Conservation (phyloP, 2,888 invertebrate genomes). For the Cheilosia pagana region DNA sequence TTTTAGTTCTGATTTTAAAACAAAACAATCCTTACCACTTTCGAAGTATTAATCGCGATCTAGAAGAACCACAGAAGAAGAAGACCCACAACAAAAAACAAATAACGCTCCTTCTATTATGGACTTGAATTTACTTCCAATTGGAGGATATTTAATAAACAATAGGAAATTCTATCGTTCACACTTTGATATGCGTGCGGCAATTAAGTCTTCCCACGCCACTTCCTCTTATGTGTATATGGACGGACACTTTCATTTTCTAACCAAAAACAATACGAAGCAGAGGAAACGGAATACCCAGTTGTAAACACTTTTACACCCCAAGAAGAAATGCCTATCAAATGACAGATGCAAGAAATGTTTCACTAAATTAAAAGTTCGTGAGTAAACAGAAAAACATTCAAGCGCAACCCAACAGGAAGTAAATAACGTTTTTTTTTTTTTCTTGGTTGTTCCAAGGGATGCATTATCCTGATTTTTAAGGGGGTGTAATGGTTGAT, state of each 20-base stretch:
- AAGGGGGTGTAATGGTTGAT: conserved; percentile 42
- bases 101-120: not conserved
- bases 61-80: not conserved
- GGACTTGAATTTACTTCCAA: conserved; percentile 17
- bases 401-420: conserved; percentile 62
- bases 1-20: too few species aligned
- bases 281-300: conserved; percentile 50
- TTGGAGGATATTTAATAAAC: conserved; percentile 32
- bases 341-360: conserved; percentile 71
- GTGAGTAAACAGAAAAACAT: conserved; percentile 63
- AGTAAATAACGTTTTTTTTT: conserved; percentile 64
- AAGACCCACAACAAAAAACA: conserved; percentile 16
- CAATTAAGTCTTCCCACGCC: conserved; percentile 63
- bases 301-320: conserved; percentile 65
- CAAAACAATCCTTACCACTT: too few species aligned
- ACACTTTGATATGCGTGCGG: conserved; percentile 27
- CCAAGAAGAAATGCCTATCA: conserved; percentile 42
- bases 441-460: not conserved
- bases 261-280: conserved; percentile 7
- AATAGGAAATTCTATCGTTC: conserved; percentile 25
- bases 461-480: conserved; percentile 66
- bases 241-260: conserved; percentile 21
- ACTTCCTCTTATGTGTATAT: conserved; percentile 12
- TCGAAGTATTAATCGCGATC: too few species aligned
- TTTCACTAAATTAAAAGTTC: conserved; percentile 72